Evolutionary conservation across 2,113 vertebrate genomes (phyloP), one percentile per base, ranked within the genome.

Genomic region (Desmodus rotundus): DNA sequence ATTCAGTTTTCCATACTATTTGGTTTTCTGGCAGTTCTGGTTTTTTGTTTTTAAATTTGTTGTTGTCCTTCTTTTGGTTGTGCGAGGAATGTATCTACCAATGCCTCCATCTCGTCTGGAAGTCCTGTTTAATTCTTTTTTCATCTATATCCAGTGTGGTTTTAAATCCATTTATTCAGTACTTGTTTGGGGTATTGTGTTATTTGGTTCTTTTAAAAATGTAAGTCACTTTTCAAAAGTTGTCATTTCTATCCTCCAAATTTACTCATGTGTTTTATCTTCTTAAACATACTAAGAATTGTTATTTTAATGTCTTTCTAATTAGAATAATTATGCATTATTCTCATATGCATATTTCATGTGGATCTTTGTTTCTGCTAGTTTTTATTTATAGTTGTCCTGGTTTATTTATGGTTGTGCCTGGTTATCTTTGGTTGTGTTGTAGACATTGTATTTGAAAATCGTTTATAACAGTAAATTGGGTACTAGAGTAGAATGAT

Each of bases 141-240:
- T 58, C 33, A 8, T 89, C 63, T 70, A 8, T 56, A 14, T 43
- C 16, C 26, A 76, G 0, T 63, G 67, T 65, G 20, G 36, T 89
- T 95, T 73, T 82, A 82, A 92, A 67, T 52, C n/a, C 3, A 65
- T 89, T 16, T 24, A 12, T 65, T 78, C 20, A 31, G 43, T 63
- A 50, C 65, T 89, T 92, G 72, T 76, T 89, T 93, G 85, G 24
- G 80, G 16, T 74, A 10, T 56, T 78, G 13, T 43, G 14, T 85
- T 85, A 78, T 74, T 93, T 93, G 81, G 11, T 87, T 82, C 36
- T 87, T 93, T 78, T 19, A 74, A 86, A 96, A 43, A 84, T 91
- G 2, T 43, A 8, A 86, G 7, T 88, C 15, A 70, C 20, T 72
- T 91, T 86, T 63, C 5, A 26, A 50, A 88, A 84, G 54, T 50